phyloP scores from a whole-genome alignment of 2,888 invertebrate genomes.

The Acanthosepion pharaonis region DNA sequence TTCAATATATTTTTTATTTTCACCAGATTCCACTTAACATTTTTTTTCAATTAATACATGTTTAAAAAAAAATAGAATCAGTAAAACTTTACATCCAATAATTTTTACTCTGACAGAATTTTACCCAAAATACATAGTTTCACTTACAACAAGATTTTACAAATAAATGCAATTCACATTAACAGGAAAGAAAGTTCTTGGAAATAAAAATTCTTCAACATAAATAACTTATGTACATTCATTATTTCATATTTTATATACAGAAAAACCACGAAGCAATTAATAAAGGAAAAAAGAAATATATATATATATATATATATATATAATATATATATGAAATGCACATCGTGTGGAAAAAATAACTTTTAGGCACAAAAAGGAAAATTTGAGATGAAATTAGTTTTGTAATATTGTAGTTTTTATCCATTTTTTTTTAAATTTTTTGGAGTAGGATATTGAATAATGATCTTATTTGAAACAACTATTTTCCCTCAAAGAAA shows the following conservation, averaged over 20 bases:
- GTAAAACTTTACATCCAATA: not conserved
- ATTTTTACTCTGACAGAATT: not conserved
- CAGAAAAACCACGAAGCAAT: not conserved
- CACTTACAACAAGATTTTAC: not conserved
- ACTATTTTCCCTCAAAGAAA: not conserved
- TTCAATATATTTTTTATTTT: too few relatives aligned
- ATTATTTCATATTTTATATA: not conserved
- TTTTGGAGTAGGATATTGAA: not conserved
- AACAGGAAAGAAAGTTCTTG: not conserved
- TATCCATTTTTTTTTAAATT: not conserved
- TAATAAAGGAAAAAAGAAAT: not conserved
- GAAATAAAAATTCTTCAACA: not conserved
- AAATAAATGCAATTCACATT: not conserved
- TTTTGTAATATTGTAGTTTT: not conserved
- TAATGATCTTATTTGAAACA: not conserved
- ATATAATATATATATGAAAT: not conserved
- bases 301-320: not conserved
- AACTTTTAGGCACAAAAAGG: not conserved
- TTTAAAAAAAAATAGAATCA: not conserved
- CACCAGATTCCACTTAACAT: not conserved
- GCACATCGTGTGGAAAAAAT: not conserved
- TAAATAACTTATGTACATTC: not conserved
- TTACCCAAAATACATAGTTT: not conserved
- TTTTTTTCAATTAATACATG: not conserved
- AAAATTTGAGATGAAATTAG: not conserved